Conservation (phyloP, 1,140 invertebrate species). For the Dreissena polymorpha region DNA sequence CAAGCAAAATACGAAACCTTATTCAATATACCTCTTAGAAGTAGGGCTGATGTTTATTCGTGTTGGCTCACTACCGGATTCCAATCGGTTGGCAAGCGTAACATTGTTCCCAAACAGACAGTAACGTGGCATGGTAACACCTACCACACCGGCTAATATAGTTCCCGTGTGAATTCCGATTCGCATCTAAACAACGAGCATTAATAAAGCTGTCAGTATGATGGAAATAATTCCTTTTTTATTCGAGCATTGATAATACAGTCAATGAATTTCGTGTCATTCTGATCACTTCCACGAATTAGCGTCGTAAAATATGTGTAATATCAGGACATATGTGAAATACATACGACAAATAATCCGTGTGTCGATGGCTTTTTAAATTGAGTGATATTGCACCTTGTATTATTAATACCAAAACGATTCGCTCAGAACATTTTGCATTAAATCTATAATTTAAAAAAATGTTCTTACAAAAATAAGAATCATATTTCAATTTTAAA, state of each 20-base stretch:
- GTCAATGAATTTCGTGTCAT: neutral
- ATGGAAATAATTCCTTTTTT: neutral
- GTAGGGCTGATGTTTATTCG: slow-evolving; percentile 95
- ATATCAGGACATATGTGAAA: too few relatives aligned
- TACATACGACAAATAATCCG: too few relatives aligned
- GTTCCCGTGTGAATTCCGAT: slow-evolving; percentile 89
- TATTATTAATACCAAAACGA: too few relatives aligned
- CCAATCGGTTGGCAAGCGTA: slow-evolving; percentile 96
- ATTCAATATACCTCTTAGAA: slow-evolving; percentile 90
- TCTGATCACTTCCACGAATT: slow-evolving; percentile 15
- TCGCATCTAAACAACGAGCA: slow-evolving; percentile 87
- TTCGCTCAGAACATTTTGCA: too few relatives aligned
- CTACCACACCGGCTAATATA: slow-evolving; percentile 77
- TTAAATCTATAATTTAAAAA: too few relatives aligned
- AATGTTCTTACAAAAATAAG: too few relatives aligned
- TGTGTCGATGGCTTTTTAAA: too few relatives aligned
- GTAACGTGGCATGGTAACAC: slow-evolving; percentile 77
- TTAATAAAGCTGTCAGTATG: neutral
- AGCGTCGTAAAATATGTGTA: neutral
- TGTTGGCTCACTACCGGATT: slow-evolving; percentile 94
- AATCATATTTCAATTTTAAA: too few relatives aligned
- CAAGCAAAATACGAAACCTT: too few relatives aligned
- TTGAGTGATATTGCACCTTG: too few relatives aligned
- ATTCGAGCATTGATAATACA: neutral
- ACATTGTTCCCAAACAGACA: slow-evolving; percentile 85